These are phyloP conservation scores for Trichonephila clavata DNA, from an alignment of 1,140 invertebrate genomes.

Conservation along the genomic window DNA sequence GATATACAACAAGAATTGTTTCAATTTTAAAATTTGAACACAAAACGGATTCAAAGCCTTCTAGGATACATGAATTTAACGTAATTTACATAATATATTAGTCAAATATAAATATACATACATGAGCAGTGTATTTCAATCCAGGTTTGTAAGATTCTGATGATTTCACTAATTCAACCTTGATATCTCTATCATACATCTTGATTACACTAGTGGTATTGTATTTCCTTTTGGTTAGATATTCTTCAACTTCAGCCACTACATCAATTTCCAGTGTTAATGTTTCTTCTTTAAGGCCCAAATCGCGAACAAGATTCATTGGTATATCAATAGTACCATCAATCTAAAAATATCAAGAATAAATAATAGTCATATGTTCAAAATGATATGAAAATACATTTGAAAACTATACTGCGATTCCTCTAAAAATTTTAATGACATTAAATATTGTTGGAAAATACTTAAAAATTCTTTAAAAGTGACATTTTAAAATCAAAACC, in stretches of 20 bases:
- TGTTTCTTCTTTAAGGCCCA: slow-evolving; percentile 78
- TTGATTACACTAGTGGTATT: slow-evolving; percentile 88
- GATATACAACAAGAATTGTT: no score
- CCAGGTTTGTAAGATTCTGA: slow-evolving; percentile 93
- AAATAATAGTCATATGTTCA: no score
- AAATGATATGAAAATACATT: no score
- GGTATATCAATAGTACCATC: slow-evolving; percentile 78
- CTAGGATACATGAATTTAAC: no score
- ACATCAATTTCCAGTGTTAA: slow-evolving; percentile 87
- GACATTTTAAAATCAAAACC: no score
- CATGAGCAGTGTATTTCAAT: slow-evolving; percentile 90
- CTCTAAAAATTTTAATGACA: no score
- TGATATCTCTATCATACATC: slow-evolving; percentile 90
- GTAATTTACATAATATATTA: no score
- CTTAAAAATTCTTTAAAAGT: no score
- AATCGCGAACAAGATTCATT: slow-evolving; percentile 78
- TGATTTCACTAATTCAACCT: slow-evolving; percentile 90
- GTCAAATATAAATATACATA: slow-evolving; percentile 81
- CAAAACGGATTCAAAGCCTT: no score
- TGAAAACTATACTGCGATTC: no score
- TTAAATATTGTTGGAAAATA: no score
- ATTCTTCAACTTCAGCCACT: slow-evolving; percentile 90
- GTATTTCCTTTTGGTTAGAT: slow-evolving; percentile 89
- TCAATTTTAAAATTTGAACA: no score
- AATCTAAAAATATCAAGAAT: slow-evolving; percentile 59